phyloP scores from a whole-genome alignment of 2,113 vertebrate species.

The Mustela nigripes region DNA sequence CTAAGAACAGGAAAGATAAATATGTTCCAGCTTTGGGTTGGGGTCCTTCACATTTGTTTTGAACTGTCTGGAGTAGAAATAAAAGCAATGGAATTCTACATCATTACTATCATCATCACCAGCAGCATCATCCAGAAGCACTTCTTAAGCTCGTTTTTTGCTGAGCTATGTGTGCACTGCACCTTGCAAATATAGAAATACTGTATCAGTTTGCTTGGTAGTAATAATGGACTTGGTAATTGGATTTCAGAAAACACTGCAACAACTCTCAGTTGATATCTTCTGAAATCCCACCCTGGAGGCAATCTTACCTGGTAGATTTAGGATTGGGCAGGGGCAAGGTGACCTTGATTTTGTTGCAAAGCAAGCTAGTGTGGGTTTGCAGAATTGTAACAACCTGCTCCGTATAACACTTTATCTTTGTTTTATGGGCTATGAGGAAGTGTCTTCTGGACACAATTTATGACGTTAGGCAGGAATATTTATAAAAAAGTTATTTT shows the following conservation, averaged over 20 bases:
- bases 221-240: constrained; percentile 64
- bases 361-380: background rate
- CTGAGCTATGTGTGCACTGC: background rate
- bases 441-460: background rate
- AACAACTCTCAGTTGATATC: background rate
- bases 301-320: constrained; percentile 39
- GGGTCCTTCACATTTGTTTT: background rate
- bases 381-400: constrained; percentile 13
- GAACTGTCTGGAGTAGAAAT: background rate
- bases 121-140: background rate
- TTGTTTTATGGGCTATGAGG: background rate
- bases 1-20: background rate
- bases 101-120: background rate
- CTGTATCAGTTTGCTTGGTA: constrained; percentile 13
- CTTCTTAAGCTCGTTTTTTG: background rate
- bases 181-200: constrained; percentile 13
- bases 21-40: accelerated
- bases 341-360: constrained; percentile 72
- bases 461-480: background rate
- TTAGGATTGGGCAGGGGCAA: constrained; percentile 40
- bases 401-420: background rate
- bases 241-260: constrained; percentile 68
- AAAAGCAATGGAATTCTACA: background rate
- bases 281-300: constrained; percentile 43
- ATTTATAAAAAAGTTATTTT: constrained; percentile 38